Evolutionary conservation across 2,797 vertebrate genomes (phyloP).

Genomic region (Sebastolobus altivelis): DNA sequence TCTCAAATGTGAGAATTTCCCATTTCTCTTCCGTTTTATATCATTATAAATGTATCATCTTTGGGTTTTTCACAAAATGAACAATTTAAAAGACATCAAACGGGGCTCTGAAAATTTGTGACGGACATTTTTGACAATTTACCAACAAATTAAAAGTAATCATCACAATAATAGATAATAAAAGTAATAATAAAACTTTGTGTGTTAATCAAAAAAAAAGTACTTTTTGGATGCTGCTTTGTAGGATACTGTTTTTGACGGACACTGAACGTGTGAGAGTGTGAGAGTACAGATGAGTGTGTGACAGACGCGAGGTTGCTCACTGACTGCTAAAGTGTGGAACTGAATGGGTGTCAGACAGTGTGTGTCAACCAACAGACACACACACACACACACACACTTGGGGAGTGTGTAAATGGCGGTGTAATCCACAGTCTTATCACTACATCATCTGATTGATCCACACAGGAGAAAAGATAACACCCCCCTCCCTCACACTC

Average conservation of each 20-base stretch:
- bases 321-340: conserved; percentile 26
- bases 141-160: not conserved
- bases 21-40: not conserved
- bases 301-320: not conserved
- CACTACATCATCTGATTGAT: conserved; percentile 85
- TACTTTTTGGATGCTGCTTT: conserved; percentile 9
- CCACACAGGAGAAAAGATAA: conserved; percentile 75
- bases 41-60: not conserved
- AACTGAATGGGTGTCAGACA: conserved; percentile 20
- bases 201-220: not conserved
- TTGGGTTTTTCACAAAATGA: not conserved
- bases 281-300: not conserved
- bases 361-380: not conserved
- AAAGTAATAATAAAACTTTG: not conserved
- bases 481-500: conserved; percentile 27
- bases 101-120: no score
- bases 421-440: conserved; percentile 81
- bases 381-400: conserved; percentile 42
- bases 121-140: not conserved
- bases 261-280: conserved; percentile 1
- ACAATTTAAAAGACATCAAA: not conserved
- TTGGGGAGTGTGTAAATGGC: conserved; percentile 73
- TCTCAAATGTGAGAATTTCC: not conserved
- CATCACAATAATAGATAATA: not conserved
- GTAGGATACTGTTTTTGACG: not conserved